Percentiles rank a stretch among this genome's conserved stretches.
phyloP scores from a whole-genome alignment of 2,888 invertebrate species.

The Microdon myrmicae region DNA sequence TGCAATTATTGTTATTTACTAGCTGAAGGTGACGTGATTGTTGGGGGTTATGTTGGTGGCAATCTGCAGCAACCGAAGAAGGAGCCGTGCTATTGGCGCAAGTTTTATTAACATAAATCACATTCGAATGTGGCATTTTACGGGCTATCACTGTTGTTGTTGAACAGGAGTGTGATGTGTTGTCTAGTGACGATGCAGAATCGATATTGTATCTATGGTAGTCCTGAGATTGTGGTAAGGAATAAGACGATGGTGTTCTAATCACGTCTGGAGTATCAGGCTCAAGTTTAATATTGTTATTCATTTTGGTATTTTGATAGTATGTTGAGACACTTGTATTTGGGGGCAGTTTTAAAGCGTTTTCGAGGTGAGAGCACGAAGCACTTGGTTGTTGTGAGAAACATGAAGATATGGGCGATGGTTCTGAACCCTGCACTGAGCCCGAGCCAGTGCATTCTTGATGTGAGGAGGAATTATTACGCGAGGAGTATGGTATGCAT shows the following conservation, averaged over 20 bases:
- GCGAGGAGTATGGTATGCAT: slow-evolving; percentile 56
- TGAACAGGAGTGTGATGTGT: slow-evolving; percentile 17
- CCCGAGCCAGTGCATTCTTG: slow-evolving; percentile 27
- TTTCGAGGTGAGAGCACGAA: slow-evolving; percentile 62
- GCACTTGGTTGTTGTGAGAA: slow-evolving; percentile 51
- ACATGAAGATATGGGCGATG: slow-evolving; percentile 51
- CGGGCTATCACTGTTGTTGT: slow-evolving; percentile 54
- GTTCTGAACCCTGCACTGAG: slow-evolving; percentile 33
- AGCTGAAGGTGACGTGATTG: slow-evolving; percentile 28
- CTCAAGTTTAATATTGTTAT: slow-evolving; percentile 27
- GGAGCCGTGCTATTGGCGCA: slow-evolving; percentile 51
- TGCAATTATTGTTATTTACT: slow-evolving; percentile 18
- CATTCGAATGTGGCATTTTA: slow-evolving; percentile 64
- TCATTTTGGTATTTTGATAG: slow-evolving; percentile 62
- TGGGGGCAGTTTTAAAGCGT: slow-evolving; percentile 63
- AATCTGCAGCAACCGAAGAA: slow-evolving; percentile 27
- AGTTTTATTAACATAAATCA: slow-evolving; percentile 63
- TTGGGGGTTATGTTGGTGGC: slow-evolving; percentile 12
- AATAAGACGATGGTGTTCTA: slow-evolving; percentile 31
- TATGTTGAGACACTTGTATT: slow-evolving; percentile 64
- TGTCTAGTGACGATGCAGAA: slow-evolving; percentile 12
- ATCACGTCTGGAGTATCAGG: slow-evolving; percentile 38
- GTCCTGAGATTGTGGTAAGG: slow-evolving; percentile 41
- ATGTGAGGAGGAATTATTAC: slow-evolving; percentile 35
- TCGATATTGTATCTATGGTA: slow-evolving; percentile 45